phyloP scores from a whole-genome alignment of 2,888 invertebrate genomes.

The Chrysolina haemoptera region DNA sequence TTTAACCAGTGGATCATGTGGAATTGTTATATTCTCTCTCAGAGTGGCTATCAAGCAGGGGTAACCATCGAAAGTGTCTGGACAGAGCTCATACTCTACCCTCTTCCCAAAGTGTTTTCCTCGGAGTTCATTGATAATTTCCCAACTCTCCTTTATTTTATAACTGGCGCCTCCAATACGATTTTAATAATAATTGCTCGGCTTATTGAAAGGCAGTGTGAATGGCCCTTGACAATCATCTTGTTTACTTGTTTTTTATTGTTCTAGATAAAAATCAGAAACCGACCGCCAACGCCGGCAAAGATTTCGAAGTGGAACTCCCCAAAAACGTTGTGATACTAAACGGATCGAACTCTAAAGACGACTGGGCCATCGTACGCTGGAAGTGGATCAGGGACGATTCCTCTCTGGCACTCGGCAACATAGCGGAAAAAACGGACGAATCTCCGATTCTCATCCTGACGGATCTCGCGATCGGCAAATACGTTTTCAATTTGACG shows the following conservation, averaged over 20 bases:
- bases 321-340: constrained; percentile 84
- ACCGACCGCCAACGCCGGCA: constrained; percentile 91
- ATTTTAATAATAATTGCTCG: too few species aligned
- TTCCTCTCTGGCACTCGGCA: constrained; percentile 86
- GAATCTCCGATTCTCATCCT: constrained; percentile 84
- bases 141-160: too few species aligned
- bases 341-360: constrained; percentile 88
- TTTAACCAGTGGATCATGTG: too few species aligned
- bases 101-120: too few species aligned
- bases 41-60: too few species aligned
- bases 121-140: too few species aligned
- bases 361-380: constrained; percentile 88
- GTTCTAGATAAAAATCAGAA: constrained; percentile 87
- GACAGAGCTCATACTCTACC: too few species aligned
- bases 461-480: constrained; percentile 87
- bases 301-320: constrained; percentile 83
- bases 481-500: constrained; percentile 90
- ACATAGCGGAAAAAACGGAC: constrained; percentile 81
- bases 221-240: too few species aligned
- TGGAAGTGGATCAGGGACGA: constrained; percentile 89
- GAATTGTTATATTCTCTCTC: too few species aligned
- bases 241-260: constrained; percentile 20
- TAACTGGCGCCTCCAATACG: too few species aligned
- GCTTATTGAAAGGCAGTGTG: too few species aligned
- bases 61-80: too few species aligned